Conservation (phyloP, 1,140 invertebrate genomes). For the Euwallacea fornicatus region DNA sequence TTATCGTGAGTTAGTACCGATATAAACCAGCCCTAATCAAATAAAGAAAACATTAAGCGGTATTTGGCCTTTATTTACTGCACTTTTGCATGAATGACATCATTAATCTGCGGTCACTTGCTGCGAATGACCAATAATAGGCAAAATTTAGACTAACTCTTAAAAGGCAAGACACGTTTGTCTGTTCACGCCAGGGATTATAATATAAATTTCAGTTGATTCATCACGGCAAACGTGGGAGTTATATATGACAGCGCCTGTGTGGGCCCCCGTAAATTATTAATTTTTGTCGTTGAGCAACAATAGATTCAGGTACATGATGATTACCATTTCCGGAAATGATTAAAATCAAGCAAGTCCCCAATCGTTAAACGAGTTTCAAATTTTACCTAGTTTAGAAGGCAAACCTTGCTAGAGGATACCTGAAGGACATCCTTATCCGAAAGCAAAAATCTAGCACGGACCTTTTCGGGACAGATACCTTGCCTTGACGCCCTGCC, state of each 20-base stretch:
- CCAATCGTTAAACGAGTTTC: too few species aligned
- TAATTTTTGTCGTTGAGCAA: constrained; percentile 23
- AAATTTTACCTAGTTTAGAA: too few species aligned
- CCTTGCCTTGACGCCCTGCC: too few species aligned
- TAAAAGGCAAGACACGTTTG: background rate
- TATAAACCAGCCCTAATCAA: constrained; percentile 18
- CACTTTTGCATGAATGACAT: constrained; percentile 3
- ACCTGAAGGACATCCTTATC: too few species aligned
- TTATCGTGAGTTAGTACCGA: constrained; percentile 11
- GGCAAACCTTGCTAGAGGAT: too few species aligned
- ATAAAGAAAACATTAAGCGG: background rate
- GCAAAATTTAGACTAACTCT: background rate
- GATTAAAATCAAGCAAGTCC: constrained; percentile 6
- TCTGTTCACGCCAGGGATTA: too few species aligned
- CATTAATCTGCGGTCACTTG: background rate
- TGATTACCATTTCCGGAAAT: constrained; percentile 29
- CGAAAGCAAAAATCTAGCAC: too few species aligned
- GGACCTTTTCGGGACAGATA: too few species aligned
- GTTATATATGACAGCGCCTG: constrained; percentile 18
- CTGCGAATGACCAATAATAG: background rate
- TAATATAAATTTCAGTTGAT: constrained; percentile 2
- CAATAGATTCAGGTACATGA: constrained; percentile 3
- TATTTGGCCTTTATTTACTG: constrained; percentile 15
- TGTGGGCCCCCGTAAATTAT: constrained; percentile 33
- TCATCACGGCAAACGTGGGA: constrained; percentile 9